A percentile compares a stretch with the other conserved stretches of the same genome.
These are phyloP conservation scores for Netelia fuscicornis DNA, from an alignment of 2,888 invertebrate genomes.

Conservation along the genomic window DNA sequence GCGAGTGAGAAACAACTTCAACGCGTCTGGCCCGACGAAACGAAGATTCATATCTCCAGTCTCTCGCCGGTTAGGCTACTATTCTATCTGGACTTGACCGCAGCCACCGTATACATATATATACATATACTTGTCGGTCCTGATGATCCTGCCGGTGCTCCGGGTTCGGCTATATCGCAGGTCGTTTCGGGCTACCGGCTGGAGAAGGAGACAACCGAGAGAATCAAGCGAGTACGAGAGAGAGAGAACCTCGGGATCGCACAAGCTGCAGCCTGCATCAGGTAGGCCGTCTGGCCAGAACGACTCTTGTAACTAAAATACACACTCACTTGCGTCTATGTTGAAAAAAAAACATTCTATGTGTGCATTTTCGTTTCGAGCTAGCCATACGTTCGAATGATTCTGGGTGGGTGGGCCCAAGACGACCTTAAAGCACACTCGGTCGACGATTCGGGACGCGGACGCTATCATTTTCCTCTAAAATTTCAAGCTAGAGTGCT, in stretches of 20 bases:
- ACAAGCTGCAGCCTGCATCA: slow-evolving; percentile 39
- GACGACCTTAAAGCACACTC: slow-evolving; percentile 21
- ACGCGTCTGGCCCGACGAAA: slow-evolving; percentile 6
- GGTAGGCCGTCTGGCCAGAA: slow-evolving; percentile 53
- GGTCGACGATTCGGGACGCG: slow-evolving; percentile 2
- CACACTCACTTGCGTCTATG: slow-evolving; percentile 37
- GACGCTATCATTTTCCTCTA: background rate
- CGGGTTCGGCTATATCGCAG: slow-evolving; percentile 45
- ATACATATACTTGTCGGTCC: slow-evolving; percentile 19
- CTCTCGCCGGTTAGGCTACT: slow-evolving; percentile 35
- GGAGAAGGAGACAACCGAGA: slow-evolving; percentile 23
- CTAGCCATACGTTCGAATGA: slow-evolving; percentile 9
- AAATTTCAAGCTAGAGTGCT: background rate
- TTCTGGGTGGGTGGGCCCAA: slow-evolving; percentile 56
- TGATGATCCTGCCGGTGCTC: slow-evolving; percentile 30
- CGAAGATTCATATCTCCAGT: slow-evolving; percentile 36
- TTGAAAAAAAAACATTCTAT: slow-evolving; percentile 11
- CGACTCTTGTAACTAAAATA: slow-evolving; percentile 41
- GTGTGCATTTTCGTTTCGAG: slow-evolving; percentile 27
- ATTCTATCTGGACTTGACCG: background rate
- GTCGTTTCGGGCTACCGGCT: slow-evolving; percentile 62
- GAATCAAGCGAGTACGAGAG: background rate
- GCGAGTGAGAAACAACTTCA: too few species aligned
- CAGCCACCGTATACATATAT: background rate
- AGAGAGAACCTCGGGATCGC: slow-evolving; percentile 29